A percentile compares a stretch with the other conserved stretches of the same genome.
These are phyloP conservation scores for Rachycentron canadum DNA, from an alignment of 2,797 vertebrate genomes.

Conservation along the genomic window DNA sequence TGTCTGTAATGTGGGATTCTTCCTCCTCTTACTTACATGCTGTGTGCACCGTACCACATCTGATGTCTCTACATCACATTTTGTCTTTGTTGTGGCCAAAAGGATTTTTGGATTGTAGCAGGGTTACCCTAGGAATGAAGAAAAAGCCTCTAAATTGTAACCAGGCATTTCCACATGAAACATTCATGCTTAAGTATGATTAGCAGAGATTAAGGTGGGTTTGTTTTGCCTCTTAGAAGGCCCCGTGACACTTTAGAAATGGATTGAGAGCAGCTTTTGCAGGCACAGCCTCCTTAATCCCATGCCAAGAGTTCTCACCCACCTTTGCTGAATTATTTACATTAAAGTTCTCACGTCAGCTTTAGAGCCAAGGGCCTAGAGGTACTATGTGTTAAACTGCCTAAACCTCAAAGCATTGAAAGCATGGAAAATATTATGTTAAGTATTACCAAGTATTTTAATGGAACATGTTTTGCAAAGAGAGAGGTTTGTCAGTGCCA, in stretches of 20 bases:
- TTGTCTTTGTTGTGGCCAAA: slow-evolving; percentile 78
- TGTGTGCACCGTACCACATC: slow-evolving; percentile 57
- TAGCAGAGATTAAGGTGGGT: slow-evolving; percentile 84
- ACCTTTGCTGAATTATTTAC: slow-evolving; percentile 79
- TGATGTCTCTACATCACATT: slow-evolving; percentile 69
- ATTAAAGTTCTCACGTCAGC: slow-evolving; percentile 69
- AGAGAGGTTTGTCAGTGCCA: slow-evolving; percentile 38
- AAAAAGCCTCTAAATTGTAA: slow-evolving; percentile 78
- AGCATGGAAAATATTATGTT: slow-evolving; percentile 43
- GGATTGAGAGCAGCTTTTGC: slow-evolving; percentile 80
- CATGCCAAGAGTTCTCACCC: slow-evolving; percentile 78
- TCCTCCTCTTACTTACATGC: slow-evolving; percentile 66
- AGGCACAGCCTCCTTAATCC: slow-evolving; percentile 77
- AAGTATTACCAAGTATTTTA: slow-evolving; percentile 57
- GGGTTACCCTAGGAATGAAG: slow-evolving; percentile 74
- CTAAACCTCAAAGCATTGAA: slow-evolving; percentile 54
- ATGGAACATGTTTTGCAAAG: slow-evolving; percentile 47
- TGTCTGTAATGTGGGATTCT: slow-evolving; percentile 67
- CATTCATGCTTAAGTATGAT: slow-evolving; percentile 84
- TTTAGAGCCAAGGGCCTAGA: slow-evolving; percentile 59
- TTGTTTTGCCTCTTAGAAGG: slow-evolving; percentile 81
- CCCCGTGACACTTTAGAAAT: slow-evolving; percentile 82
- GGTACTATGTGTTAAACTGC: slow-evolving; percentile 43
- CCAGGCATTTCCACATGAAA: slow-evolving; percentile 83
- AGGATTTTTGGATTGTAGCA: slow-evolving; percentile 75